Evolutionary conservation across 2,113 vertebrate genomes (phyloP), one percentile per base, ranked within the genome.

Genomic region (Syngnathus scovelli): DNA sequence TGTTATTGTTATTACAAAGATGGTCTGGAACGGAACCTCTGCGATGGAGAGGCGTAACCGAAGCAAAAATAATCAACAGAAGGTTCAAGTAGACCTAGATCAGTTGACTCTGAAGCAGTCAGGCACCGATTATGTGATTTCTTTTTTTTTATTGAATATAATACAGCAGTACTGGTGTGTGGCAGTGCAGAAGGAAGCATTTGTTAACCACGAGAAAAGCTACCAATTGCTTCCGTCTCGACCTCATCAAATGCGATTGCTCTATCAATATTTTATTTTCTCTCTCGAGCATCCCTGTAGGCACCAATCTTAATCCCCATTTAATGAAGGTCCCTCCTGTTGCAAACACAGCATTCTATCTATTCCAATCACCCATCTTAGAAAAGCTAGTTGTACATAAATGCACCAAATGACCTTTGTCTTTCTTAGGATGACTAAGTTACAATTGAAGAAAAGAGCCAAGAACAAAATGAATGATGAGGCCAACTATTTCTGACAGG

Each of bases 301-400:
- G 78, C 56, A 41, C 58, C 75, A 75, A 80, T 82, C 68, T 78
- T 72, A 64, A 70, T 61, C 39, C 75, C 79, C 56, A 52, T 56
- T 79, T 87, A 88, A 84, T 80, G 65, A 78, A 72, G 74, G 63
- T 59, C 65, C 74, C 13, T 67, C 70, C 83, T 78, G 80, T 46
- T 78, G 77, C 74, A 62, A 68, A 77, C 72, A 48, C 64, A 77
- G 79, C 83, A 83, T 54, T 58, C 55, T 36, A 80, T 84, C 72
- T 12, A 67, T 67, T 68, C 44, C 12, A 66, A 60, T 13, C 64
- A 48, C 80, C 59, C 61, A 70, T 62, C 75, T 67, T 21, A 61
- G 64, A 76, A 67, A 64, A 43, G n/a, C 62, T 37, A 13, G 48
- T 16, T 16, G 16, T 1, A 27, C 5, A 67, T 63, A 74, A 27